Conservation (phyloP, 2,113 vertebrate species). For the Strix aluco region DNA sequence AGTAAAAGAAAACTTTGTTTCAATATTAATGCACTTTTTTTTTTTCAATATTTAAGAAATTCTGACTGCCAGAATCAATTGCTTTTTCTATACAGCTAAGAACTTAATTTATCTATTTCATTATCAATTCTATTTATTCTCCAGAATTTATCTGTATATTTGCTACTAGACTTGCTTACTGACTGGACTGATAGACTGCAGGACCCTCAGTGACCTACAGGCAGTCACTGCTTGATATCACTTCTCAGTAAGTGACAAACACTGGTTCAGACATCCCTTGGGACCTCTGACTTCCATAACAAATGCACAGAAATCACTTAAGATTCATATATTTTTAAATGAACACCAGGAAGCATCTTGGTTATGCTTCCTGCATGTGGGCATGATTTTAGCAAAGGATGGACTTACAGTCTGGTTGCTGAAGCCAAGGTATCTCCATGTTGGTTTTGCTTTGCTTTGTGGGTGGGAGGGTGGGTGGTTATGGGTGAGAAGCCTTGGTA, state of each 20-base stretch:
- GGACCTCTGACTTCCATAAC: background rate
- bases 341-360: background rate
- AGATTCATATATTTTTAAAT: background rate
- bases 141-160: background rate
- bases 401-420: background rate
- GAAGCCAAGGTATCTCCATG: background rate
- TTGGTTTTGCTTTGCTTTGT: background rate
- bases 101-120: background rate
- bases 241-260: background rate
- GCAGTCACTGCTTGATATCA: background rate
- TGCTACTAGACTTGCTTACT: background rate
- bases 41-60: background rate
- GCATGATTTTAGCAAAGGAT: fast-evolving
- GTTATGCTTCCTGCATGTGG: fast-evolving
- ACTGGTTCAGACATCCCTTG: background rate
- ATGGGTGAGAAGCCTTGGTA: fast-evolving
- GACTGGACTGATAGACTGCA: background rate
- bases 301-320: background rate
- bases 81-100: background rate
- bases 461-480: fast-evolving
- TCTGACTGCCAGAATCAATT: background rate
- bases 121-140: background rate
- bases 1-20: background rate
- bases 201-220: background rate
- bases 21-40: background rate